Evolutionary conservation across 2,888 invertebrate genomes (phyloP).

Genomic region (Nymphalis c-album): DNA sequence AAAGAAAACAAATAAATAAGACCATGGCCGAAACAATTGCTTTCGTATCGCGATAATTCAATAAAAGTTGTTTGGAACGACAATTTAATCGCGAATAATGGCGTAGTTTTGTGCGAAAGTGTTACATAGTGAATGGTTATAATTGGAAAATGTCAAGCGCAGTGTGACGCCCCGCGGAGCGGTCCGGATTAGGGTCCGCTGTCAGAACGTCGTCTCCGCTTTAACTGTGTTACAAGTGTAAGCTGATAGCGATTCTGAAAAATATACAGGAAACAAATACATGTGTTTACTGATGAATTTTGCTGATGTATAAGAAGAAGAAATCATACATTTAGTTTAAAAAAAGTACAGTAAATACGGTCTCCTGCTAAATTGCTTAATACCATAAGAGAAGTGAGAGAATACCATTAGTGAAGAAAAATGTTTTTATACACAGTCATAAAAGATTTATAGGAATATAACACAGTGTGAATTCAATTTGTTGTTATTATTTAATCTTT

Average conservation of each 20-base stretch:
- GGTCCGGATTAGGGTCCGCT: constrained; percentile 69
- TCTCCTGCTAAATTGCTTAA: too few relatives aligned
- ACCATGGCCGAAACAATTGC: constrained; percentile 30
- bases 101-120: constrained; percentile 62
- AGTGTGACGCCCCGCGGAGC: constrained; percentile 71
- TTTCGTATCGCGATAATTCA: constrained; percentile 46
- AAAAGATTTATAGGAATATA: too few relatives aligned
- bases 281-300: too few relatives aligned
- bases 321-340: too few relatives aligned
- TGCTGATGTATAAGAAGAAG: too few relatives aligned
- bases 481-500: too few relatives aligned
- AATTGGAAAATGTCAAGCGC: constrained; percentile 73
- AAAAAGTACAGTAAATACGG: too few relatives aligned
- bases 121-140: constrained; percentile 72
- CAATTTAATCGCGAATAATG: constrained; percentile 56
- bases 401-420: too few relatives aligned
- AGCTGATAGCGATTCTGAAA: constrained; percentile 35
- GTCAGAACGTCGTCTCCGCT: constrained; percentile 62
- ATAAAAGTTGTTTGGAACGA: constrained; percentile 48
- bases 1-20: constrained; percentile 21
- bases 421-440: too few relatives aligned
- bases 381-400: too few relatives aligned
- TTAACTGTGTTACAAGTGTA: constrained; percentile 36
- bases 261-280: neutral
- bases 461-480: too few relatives aligned